Base-by-base conservation (phyloP, 2,797 vertebrate genomes). In the Eleutherodactylus coqui region DNA sequence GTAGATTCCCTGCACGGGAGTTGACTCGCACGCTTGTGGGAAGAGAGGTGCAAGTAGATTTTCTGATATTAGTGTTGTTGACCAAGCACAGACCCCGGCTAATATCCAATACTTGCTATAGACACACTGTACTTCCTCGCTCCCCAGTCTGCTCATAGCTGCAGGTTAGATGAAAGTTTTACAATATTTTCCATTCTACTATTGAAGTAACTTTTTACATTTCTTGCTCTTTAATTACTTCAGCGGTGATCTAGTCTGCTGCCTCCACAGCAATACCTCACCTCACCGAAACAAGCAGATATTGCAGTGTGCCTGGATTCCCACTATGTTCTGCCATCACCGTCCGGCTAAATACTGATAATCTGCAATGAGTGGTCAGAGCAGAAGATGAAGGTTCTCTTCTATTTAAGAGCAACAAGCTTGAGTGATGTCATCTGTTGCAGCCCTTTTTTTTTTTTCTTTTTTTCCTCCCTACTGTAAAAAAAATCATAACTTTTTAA, bases 231-330 rank as follows among this genome's bases (percentile, higher is more conserved):
- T 47, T 49, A 75, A 75, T 75, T 45, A 75, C 72, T 49, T 49
- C 49, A 75, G 72, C 9, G 16, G 43, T 47, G 45, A 75, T 45
- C 7, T 29, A 45, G 43, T 49, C 72, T 29, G 27, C 72, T 32
- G 43, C 5, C 43, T 75, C 72, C 72, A 75, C 41, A 19, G 72
- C 72, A 75, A 75, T 75, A 75, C 49, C 72, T 75, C 43, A 27
- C 13, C 72, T 45, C 27, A 16, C 41, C 27, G 70, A 47, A 29
- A 27, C 8, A 75, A 75, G 16, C 43, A 47, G 29, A 75, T 29
- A 75, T 27, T 75, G 72, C 41, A 49, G 3, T 75, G 27, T 29
- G 47, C 17, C 27, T 47, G 24, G 72, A 38, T 8, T 47, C 10
- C 0, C 45, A n/a, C 36, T 1, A 2, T 34, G 14, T 70, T 41